These are phyloP conservation scores for Bufotes viridis DNA, from an alignment of 2,797 vertebrate species.

Conservation along the genomic window DNA sequence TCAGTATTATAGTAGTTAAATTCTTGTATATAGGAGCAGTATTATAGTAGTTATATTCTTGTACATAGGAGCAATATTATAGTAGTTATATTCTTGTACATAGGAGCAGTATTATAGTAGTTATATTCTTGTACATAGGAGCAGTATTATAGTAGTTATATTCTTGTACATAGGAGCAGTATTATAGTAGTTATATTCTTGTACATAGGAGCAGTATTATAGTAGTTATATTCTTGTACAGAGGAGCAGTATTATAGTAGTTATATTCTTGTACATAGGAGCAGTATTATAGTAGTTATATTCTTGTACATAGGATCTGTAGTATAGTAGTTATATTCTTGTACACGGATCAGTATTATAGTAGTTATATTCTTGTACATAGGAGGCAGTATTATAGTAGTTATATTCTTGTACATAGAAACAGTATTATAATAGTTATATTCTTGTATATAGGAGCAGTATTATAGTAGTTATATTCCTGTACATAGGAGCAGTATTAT, in stretches of 20 bases:
- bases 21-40: background rate
- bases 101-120: constrained; percentile 6
- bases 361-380: background rate
- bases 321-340: constrained; percentile 14
- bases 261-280: constrained; percentile 2
- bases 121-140: background rate
- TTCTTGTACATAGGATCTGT: constrained; percentile 1
- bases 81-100: constrained; percentile 6
- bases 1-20: background rate
- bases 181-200: constrained; percentile 16
- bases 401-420: background rate
- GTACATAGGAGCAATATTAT: background rate
- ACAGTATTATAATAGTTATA: constrained; percentile 8
- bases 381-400: background rate
- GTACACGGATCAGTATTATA: background rate
- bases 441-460: constrained; percentile 6
- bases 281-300: constrained; percentile 11
- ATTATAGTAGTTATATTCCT: background rate
- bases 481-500: background rate
- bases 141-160: constrained; percentile 8
- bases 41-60: constrained; percentile 19
- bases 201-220: background rate
- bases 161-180: background rate
- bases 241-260: constrained; percentile 1
- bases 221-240: constrained; percentile 2